Evolutionary conservation across 1,140 invertebrate genomes (phyloP).

Genomic region (Drusus annulatus): DNA sequence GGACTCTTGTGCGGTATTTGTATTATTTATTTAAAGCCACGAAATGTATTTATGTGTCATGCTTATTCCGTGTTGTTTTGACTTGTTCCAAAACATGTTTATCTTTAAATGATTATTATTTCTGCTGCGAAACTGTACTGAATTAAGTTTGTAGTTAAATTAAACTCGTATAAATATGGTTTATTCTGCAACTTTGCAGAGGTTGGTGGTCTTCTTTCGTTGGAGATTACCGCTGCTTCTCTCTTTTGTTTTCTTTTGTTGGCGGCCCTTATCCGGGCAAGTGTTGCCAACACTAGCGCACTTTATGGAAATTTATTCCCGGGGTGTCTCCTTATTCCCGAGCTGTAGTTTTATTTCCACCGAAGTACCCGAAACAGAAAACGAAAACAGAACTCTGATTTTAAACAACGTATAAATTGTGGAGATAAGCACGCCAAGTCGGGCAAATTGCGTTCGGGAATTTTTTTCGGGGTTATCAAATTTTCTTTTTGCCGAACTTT

Average conservation of each 20-base stretch:
- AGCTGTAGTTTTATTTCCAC: slow-evolving; percentile 34
- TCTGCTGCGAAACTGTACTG: not conserved
- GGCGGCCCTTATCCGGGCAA: slow-evolving; percentile 31
- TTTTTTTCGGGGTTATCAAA: slow-evolving; percentile 27
- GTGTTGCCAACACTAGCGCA: slow-evolving; percentile 32
- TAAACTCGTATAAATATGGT: slow-evolving; percentile 21
- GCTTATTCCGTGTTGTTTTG: no score
- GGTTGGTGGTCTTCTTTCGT: slow-evolving; percentile 14
- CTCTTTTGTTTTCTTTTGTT: slow-evolving; percentile 31
- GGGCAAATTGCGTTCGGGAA: slow-evolving; percentile 32
- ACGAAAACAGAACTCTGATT: slow-evolving; percentile 43
- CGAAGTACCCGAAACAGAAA: slow-evolving; percentile 32
- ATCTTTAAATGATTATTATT: not conserved
- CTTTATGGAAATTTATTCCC: slow-evolving; percentile 55
- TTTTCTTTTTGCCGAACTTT: slow-evolving; percentile 13
- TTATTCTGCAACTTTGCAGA: slow-evolving; percentile 30
- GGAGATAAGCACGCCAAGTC: slow-evolving; percentile 13
- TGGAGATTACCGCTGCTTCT: slow-evolving; percentile 21
- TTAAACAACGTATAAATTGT: slow-evolving; percentile 40
- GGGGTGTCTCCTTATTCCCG: slow-evolving; percentile 41
- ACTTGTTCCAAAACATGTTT: not conserved
- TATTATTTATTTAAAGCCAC: no score
- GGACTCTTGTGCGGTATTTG: no score
- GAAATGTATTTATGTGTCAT: no score
- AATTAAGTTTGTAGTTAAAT: slow-evolving; percentile 11